Percentiles rank a stretch among this genome's conserved stretches.
phyloP scores from a whole-genome alignment of 2,888 invertebrate species.

The Hirtodrosophila confusa region DNA sequence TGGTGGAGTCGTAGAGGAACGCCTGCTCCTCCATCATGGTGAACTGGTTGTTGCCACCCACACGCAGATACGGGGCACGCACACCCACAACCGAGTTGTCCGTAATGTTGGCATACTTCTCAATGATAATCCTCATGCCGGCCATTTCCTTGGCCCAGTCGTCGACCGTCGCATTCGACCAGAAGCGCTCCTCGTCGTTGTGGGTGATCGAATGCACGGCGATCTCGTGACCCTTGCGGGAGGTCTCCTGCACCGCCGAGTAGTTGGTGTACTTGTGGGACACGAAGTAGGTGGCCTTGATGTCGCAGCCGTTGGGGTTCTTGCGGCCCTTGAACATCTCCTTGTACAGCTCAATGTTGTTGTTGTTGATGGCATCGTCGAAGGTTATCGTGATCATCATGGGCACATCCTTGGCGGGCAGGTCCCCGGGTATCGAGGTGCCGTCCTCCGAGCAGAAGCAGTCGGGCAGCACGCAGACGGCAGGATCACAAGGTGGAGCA shows the following conservation, averaged over 20 bases:
- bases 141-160: conserved; percentile 98
- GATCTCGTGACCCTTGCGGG: conserved; percentile 96
- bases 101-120: conserved; percentile 94
- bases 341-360: conserved; percentile 96
- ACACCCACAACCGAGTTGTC: conserved; percentile 96
- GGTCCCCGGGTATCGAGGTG: conserved; percentile 92
- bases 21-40: conserved; percentile 99
- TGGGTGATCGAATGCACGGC: conserved; percentile 98
- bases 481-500: conserved; percentile 94
- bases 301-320: conserved; percentile 96
- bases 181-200: conserved; percentile 95
- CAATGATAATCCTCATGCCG: conserved; percentile 95
- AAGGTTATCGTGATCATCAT: conserved; percentile 98
- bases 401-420: conserved; percentile 93
- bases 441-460: conserved; percentile 98
- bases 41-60: conserved; percentile 98
- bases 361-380: conserved; percentile 97
- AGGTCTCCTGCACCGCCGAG: conserved; percentile 95
- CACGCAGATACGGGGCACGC: conserved; percentile 94
- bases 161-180: conserved; percentile 96
- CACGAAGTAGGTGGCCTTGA: conserved; percentile 95
- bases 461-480: conserved; percentile 94
- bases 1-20: conserved; percentile 97
- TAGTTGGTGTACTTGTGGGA: conserved; percentile 97
- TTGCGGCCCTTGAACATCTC: conserved; percentile 96